These are phyloP conservation scores for Hydrolagus affinis DNA, from an alignment of 2,113 vertebrate genomes.

Conservation along the genomic window DNA sequence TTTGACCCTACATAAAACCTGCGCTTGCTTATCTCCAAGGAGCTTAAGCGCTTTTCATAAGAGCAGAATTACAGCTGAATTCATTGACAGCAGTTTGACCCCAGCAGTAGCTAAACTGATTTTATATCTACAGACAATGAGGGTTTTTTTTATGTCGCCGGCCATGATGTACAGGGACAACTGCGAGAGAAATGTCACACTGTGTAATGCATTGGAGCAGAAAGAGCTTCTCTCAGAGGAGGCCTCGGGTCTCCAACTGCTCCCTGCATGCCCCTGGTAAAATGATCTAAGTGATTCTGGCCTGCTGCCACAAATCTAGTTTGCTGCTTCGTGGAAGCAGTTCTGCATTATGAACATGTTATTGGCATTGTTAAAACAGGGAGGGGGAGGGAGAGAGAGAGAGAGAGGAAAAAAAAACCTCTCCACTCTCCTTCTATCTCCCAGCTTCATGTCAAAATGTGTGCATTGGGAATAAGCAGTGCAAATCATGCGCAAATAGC, in stretches of 20 bases:
- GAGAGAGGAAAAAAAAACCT: neutral
- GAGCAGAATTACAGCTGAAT: conserved; percentile 41
- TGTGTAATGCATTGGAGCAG: conserved; percentile 55
- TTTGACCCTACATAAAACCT: conserved; percentile 39
- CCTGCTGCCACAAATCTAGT: conserved; percentile 54
- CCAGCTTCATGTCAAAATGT: neutral
- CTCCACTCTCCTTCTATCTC: neutral
- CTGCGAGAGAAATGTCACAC: conserved; percentile 59
- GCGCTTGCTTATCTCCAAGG: conserved; percentile 40
- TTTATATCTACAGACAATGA: conserved; percentile 60
- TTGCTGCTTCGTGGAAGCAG: conserved; percentile 47
- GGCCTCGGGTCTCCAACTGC: conserved; percentile 58
- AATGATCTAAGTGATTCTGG: conserved; percentile 76
- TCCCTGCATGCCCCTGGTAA: conserved; percentile 59
- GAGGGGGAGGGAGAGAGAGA: neutral
- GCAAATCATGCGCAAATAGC: neutral
- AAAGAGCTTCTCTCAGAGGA: conserved; percentile 53
- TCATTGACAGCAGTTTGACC: conserved; percentile 58
- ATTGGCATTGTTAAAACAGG: conserved; percentile 41
- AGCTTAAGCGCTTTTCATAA: conserved; percentile 39
- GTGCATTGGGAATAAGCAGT: neutral
- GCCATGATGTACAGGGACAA: conserved; percentile 43
- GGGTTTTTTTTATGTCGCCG: conserved; percentile 43
- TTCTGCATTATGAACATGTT: conserved; percentile 47
- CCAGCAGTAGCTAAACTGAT: conserved; percentile 59